Evolutionary conservation across 1,140 invertebrate genomes (phyloP), one percentile per base, ranked within the genome.

Genomic region (Cheumatopsyche charites): DNA sequence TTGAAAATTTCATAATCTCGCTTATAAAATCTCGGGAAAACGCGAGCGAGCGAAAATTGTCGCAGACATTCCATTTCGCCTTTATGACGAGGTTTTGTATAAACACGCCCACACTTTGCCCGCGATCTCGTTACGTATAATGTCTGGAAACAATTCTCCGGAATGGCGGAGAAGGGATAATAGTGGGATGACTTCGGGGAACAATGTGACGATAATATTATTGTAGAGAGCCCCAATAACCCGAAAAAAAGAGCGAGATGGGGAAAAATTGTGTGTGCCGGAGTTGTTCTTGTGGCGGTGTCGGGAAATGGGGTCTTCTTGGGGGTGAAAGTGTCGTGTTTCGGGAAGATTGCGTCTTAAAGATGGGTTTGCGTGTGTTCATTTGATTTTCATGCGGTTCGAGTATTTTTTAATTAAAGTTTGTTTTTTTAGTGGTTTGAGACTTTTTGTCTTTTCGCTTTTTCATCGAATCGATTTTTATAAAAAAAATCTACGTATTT

Each of bases 181-280:
- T 74, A 58, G 65, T 26, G 55, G 52, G 66, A 71, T 68, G 70
- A 63, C 73, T 71, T 62, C 61, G 49, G 73, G 70, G 73, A 74
- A 74, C 73, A 74, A 74, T 74, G 73, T 41, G 55, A 70, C 67
- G 66, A 73, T 73, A 73, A 73, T 73, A 70, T 73, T 73, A 73
- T 73, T 73, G 72, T 58, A 67, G 66, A 36, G 58, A 69, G 15
- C 72, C 26, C 23, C 67, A 42, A 63, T 73, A 73, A 73, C 42
- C n/a, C n/a, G n/a, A 69, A 73, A 66, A 52, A 15, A 49, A 13
- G 41, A 6, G 1, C 4, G 29, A 29, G 55, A 55, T n/a, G 19
- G 43, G 43, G 13, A 47, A 58, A 58, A 58, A 58, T 25, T 58
- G 17, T 15, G 4, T 5, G 13, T 4, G 45, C n/a, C n/a, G n/a